Base-by-base conservation (phyloP, 2,888 invertebrate species). In the Plagiodera versicolora region DNA sequence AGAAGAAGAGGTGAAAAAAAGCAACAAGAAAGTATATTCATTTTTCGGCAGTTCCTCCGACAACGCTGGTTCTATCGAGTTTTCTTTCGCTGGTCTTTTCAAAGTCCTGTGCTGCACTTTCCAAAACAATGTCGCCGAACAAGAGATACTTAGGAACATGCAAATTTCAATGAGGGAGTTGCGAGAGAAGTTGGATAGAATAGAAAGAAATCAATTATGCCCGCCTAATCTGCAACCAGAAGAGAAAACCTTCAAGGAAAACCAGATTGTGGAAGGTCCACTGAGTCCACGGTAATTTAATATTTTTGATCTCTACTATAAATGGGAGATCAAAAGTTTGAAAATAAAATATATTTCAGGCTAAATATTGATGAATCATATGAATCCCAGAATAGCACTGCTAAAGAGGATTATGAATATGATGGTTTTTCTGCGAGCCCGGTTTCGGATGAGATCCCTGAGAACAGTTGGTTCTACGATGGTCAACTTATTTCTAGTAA, bases 1-100 rank as follows among this genome's bases (percentile, higher is more conserved):
- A 14, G 14, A 92, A 92, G 79, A 92, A 92, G 0, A 92, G 91
- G 79, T 44, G 91, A 91, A 86, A 89, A 88, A 75, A 89, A 50
- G 54, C 14, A 39, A 51, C 45, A 60, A 45, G 24, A 55, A 50
- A 46, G 32, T 47, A 8, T 62, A 76, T 76, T 58, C 79, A 67
- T 63, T 79, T 69, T 71, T 76, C 73, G 63, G 76, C 65, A 61
- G 72, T 69, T 18, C 70, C 16, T 53, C 60, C 61, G 74, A 82
- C 53, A 80, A 82, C 24, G 80, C 80, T 60, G 85, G 85, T 0
- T 78, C 82, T 0, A 72, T 85, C 11, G 83, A 84, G 65, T 81
- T 84, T 66, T 83, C 83, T 0, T 73, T 84, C 45, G 82, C 82
- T 9, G 83, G 83, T 30, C 72, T 87, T 0, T 85, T 86, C 71